Percentiles rank a stretch among this genome's conserved stretches.
Evolutionary conservation across 2,797 vertebrate species (phyloP).

Genomic region (Babyrousa celebensis): DNA sequence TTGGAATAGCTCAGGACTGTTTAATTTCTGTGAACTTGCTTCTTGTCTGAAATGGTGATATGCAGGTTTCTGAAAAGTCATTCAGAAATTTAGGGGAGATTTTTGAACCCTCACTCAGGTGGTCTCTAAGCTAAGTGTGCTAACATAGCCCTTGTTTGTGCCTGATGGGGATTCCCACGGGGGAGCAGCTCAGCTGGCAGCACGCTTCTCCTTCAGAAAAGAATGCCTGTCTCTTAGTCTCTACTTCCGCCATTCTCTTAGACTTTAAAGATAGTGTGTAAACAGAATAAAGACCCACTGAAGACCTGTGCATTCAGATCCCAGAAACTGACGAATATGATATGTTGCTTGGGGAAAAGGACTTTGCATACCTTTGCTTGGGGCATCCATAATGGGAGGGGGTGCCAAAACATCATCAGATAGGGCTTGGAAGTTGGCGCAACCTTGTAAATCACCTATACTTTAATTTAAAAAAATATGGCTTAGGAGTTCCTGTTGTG

Average conservation of each 20-base stretch:
- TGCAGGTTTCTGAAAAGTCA: slow-evolving; percentile 15
- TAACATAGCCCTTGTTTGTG: background rate
- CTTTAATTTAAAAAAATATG: too few species aligned
- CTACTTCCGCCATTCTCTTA: too few species aligned
- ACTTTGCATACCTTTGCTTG: background rate
- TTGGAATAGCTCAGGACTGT: background rate
- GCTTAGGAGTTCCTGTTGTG: background rate
- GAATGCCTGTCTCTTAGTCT: background rate
- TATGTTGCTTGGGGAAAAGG: background rate
- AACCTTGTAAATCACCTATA: too few species aligned
- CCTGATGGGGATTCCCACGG: slow-evolving; percentile 10
- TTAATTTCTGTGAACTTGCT: slow-evolving; percentile 15
- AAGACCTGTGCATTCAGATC: background rate
- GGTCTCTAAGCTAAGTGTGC: background rate
- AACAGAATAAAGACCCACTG: background rate
- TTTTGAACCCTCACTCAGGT: background rate
- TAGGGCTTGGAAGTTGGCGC: background rate
- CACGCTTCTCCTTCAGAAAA: background rate
- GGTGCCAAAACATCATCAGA: background rate
- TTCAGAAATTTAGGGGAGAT: background rate
- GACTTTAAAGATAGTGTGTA: background rate
- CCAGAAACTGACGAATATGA: background rate
- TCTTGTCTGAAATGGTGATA: background rate
- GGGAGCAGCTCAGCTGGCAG: fast-evolving
- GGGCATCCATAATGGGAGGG: background rate